Base-by-base conservation (phyloP, 30 jellyfish, hydroid and myxozoan species). In the Pelagia noctiluca region DNA sequence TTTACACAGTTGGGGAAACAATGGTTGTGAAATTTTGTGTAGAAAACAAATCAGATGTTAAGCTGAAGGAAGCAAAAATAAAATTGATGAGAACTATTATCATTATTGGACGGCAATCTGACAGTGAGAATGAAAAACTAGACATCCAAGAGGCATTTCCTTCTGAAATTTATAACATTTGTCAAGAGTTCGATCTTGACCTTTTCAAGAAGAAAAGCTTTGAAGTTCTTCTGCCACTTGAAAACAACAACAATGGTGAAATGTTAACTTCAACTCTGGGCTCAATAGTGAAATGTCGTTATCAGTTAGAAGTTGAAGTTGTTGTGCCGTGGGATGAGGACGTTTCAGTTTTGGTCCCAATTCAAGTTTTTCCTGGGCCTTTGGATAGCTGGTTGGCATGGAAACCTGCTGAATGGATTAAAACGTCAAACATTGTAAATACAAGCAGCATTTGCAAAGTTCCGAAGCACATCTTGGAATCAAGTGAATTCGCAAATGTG, bases 391-490 rank as follows among this genome's bases (percentile, higher is more conserved):
- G 91, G 91, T 29, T 29, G 11, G 48, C 16, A 5, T 81, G 91
- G 91, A 66, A 71, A 31, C 84, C 84, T 38, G 84, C 91, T 12
- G 91, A 81, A 2, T 81, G 91, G 91, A 35, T 70, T 1, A 66
- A 67, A 47, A 53, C 66, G 47, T 68, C 30, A 8, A 24, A 24
- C 16, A 84, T 81, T 21, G 24, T 19, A 4, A 53, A 65, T 13
- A 37, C 69, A 31, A 60, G 50, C 12, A 42, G 76, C 16, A 26
- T 47, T 21, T 81, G 70, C 19, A 81, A 72, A 1, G 91, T 81
- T 13, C 69, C 84, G 32, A 66, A 70, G 76, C 70, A 81, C 29
- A 23, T 68, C 35, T 84, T 81, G 49, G 67, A 19, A 3, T 81
- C 91, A 47, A 66, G 32, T 28, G 78, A 81, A 30, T 81, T 65